phyloP scores from a whole-genome alignment of 2,797 vertebrate genomes.

The Gymnocypris eckloni region DNA sequence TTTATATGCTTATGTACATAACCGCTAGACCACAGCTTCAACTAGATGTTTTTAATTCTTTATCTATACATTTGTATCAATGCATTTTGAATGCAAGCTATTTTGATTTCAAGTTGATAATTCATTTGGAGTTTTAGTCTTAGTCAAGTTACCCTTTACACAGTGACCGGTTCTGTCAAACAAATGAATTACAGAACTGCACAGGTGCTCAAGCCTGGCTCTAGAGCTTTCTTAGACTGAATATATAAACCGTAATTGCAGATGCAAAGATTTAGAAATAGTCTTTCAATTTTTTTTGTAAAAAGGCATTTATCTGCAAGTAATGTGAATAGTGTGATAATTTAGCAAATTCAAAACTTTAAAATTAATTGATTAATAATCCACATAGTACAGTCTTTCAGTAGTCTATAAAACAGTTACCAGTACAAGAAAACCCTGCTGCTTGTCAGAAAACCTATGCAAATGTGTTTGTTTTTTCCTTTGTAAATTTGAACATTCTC shows the following conservation, averaged over 20 bases:
- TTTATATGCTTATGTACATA: neutral
- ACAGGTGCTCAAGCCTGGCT: neutral
- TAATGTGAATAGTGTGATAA: neutral
- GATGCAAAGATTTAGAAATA: neutral
- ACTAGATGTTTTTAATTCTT: neutral
- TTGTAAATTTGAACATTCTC: neutral
- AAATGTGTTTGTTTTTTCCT: neutral
- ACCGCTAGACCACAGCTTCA: neutral
- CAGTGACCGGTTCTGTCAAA: neutral
- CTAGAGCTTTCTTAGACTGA: neutral
- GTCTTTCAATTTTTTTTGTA: neutral
- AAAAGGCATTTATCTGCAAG: neutral
- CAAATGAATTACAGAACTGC: neutral
- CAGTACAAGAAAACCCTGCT: neutral
- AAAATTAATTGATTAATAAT: constrained; percentile 3
- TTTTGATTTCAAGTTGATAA: neutral
- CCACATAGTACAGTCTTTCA: constrained; percentile 1
- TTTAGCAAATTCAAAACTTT: neutral
- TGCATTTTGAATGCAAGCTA: too few species aligned
- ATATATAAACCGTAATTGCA: neutral
- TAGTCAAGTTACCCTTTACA: neutral
- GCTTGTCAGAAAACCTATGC: neutral
- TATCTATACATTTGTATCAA: neutral
- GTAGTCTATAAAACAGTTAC: neutral
- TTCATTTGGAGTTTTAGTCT: neutral